phyloP scores from a whole-genome alignment of 2,888 invertebrate species.

The Trisateles emortualis region DNA sequence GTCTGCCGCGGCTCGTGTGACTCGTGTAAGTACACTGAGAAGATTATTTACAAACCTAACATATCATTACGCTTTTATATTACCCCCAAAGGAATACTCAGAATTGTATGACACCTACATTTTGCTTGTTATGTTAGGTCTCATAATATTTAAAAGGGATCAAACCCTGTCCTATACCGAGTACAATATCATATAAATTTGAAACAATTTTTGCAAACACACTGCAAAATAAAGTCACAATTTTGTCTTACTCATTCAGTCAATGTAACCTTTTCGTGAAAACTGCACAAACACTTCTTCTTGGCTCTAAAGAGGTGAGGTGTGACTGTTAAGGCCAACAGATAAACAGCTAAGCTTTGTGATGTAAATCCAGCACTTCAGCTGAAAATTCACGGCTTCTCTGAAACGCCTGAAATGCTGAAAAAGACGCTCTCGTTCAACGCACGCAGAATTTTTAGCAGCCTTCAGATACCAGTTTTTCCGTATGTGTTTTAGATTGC shows the following conservation, averaged over 20 bases:
- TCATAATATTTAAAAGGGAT: too few relatives aligned
- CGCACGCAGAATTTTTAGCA: conserved; percentile 51
- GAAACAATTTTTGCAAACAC: too few relatives aligned
- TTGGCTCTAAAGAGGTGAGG: conserved; percentile 17
- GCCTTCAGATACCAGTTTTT: conserved; percentile 30
- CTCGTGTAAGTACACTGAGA: too few relatives aligned
- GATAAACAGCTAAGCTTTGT: conserved; percentile 50
- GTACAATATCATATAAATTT: too few relatives aligned
- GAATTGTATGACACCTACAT: too few relatives aligned
- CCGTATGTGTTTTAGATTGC: conserved; percentile 41
- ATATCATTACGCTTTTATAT: too few relatives aligned
- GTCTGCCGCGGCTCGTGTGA: too few relatives aligned
- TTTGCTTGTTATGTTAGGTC: too few relatives aligned
- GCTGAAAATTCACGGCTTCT: conserved; percentile 51
- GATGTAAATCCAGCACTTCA: conserved; percentile 58
- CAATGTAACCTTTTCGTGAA: conserved; percentile 49
- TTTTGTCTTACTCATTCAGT: conserved; percentile 16
- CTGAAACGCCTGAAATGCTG: conserved; percentile 47
- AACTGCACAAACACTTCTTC: conserved; percentile 44
- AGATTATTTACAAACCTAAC: too few relatives aligned
- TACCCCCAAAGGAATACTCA: too few relatives aligned
- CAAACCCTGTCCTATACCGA: too few relatives aligned
- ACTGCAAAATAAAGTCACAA: conserved; percentile 1
- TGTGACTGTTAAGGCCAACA: conserved; percentile 23
- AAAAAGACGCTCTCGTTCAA: conserved; percentile 53